Evolutionary conservation across 2,888 invertebrate species (phyloP).

Genomic region (Flexamia atlantica): DNA sequence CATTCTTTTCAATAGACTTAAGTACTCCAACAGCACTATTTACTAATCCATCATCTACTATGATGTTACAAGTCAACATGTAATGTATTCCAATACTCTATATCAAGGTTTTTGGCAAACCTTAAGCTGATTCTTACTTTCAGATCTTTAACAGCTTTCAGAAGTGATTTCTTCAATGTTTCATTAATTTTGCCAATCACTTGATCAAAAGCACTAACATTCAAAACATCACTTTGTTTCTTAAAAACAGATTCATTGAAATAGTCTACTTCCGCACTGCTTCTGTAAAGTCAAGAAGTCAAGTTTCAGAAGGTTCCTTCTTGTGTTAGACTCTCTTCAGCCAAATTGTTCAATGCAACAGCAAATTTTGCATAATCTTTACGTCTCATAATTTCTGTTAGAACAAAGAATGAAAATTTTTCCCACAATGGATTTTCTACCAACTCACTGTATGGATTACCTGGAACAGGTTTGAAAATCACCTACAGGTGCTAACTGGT

Average conservation of each 20-base stretch:
- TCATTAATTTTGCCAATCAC: no score
- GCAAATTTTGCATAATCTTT: constrained; percentile 66
- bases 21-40: no score
- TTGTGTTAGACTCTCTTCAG: constrained; percentile 55
- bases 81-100: no score
- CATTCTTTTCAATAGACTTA: no score
- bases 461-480: constrained; percentile 61
- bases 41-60: no score
- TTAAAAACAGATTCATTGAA: constrained; percentile 2
- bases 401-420: constrained; percentile 62
- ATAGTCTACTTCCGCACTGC: constrained; percentile 18
- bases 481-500: constrained; percentile 68
- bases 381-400: constrained; percentile 68
- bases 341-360: constrained; percentile 61
- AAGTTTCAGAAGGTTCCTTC: constrained; percentile 70
- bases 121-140: no score
- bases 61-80: no score
- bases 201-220: no score
- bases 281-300: neutral
- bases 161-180: no score
- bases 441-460: constrained; percentile 14
- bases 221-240: no score
- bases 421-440: constrained; percentile 64
- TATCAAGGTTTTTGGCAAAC: no score
- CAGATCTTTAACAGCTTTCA: no score